Conservation (phyloP, 2,888 invertebrate genomes). For the Prosopocoilus inquinatus region DNA sequence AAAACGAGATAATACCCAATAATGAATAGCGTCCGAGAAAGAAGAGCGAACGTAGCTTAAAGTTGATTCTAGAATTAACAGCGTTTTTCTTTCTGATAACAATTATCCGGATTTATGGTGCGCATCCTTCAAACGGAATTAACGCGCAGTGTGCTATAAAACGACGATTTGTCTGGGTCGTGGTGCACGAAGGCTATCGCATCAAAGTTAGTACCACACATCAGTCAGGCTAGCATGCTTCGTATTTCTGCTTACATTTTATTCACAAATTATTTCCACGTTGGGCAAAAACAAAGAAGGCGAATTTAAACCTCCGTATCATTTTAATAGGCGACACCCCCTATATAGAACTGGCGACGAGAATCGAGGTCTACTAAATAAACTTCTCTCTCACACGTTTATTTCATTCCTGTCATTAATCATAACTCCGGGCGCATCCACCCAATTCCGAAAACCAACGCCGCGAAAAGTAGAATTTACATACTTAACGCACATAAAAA, state of each 20-base stretch:
- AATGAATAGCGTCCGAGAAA: background rate
- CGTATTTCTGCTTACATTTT: conserved; percentile 13
- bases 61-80: conserved; percentile 2
- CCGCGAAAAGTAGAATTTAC: background rate
- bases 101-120: conserved; percentile 48
- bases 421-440: background rate
- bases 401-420: conserved; percentile 1
- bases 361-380: background rate
- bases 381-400: background rate
- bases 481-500: background rate
- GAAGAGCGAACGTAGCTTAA: conserved; percentile 1
- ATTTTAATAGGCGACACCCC: no score
- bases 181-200: conserved; percentile 25
- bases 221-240: conserved; percentile 33
- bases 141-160: conserved; percentile 45
- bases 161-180: conserved; percentile 45
- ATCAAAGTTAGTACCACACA: conserved; percentile 36
- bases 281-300: background rate
- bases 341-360: background rate
- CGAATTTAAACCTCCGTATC: no score
- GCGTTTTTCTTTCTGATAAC: conserved; percentile 42
- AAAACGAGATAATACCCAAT: background rate
- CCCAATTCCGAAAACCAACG: background rate
- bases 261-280: background rate
- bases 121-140: conserved; percentile 48